Evolutionary conservation across 2,113 vertebrate genomes (phyloP), one percentile per base, ranked within the genome.

Genomic region (Varanus salvator): DNA sequence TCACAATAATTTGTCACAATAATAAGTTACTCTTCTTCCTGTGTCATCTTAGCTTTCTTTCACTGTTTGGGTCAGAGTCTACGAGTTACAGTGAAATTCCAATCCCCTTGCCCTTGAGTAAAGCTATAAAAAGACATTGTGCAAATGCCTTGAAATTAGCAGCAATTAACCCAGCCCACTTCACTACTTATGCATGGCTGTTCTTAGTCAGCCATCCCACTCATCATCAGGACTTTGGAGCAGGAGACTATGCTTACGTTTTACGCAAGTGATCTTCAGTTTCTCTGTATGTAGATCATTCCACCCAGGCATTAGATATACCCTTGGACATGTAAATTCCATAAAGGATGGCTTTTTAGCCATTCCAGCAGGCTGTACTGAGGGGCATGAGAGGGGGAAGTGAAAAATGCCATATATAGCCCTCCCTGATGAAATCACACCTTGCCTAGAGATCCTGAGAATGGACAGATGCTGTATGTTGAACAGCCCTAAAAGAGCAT

Each of bases 121-220:
- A 92, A 83, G 81, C 86, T 69, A 19, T 2, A 92, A 87, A 87
- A 91, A 88, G 80, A 21, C 34, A 12, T 14, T 50, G n/a, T 92
- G 44, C 60, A 86, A 6, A 92, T 71, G 90, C 78, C 83, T 91
- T 83, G 52, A 91, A 74, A 88, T 57, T 91, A 91, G 82, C 87
- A 91, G 0, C 80, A 50, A 93, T 93, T 82, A 94, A 93, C 84
- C 17, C 76, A 93, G 8, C 83, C 87, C 86, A 80, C 50, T 91
- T 89, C 88, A 44, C 64, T 86, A 66, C 0, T 7, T 83, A 86
- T 50, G 72, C 29, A 88, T 1, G 27, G 85, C 57, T 90, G 34
- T 83, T 87, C 64, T 85, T 91, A 80, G 88, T 94, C 78, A 87
- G 9, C 54, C 76, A 29, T 86, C 87, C 86, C 94, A 0, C 21